Conservation (phyloP, 2,797 vertebrate genomes). For the Sebastes oblongus region DNA sequence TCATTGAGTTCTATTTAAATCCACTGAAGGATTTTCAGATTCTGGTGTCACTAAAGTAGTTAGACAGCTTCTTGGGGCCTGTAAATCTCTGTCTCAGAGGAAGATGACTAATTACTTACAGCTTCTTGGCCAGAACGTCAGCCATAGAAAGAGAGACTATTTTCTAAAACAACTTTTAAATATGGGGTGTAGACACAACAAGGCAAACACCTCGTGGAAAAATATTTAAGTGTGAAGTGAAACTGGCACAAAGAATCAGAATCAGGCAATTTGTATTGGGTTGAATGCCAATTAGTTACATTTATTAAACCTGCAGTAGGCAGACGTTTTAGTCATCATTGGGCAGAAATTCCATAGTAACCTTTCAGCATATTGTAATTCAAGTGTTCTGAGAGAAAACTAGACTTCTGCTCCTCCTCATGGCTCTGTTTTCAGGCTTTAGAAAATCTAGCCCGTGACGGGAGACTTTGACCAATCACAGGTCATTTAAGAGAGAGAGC, state of each 20-base stretch:
- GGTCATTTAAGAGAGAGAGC: too few species aligned
- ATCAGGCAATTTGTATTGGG: background rate
- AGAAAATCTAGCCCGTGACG: too few species aligned
- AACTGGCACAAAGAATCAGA: background rate
- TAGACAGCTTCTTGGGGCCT: background rate
- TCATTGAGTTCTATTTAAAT: background rate
- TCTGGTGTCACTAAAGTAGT: background rate
- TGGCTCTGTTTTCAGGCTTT: too few species aligned
- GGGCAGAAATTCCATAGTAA: too few species aligned
- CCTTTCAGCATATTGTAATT: too few species aligned
- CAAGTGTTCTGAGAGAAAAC: too few species aligned
- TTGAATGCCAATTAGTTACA: background rate
- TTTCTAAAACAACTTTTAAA: background rate
- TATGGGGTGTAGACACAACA: background rate
- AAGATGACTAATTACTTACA: constrained; percentile 9
- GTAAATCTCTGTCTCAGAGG: constrained; percentile 9
- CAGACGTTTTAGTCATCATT: too few species aligned
- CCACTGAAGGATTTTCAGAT: constrained; percentile 14
- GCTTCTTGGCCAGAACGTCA: constrained; percentile 5
- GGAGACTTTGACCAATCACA: too few species aligned
- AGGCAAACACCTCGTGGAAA: background rate
- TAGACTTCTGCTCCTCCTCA: too few species aligned
- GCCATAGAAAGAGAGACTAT: background rate
- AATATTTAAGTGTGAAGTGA: background rate
- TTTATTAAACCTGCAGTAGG: background rate